Evolutionary conservation across 2,797 vertebrate genomes (phyloP).

Genomic region (Vipera latastei): DNA sequence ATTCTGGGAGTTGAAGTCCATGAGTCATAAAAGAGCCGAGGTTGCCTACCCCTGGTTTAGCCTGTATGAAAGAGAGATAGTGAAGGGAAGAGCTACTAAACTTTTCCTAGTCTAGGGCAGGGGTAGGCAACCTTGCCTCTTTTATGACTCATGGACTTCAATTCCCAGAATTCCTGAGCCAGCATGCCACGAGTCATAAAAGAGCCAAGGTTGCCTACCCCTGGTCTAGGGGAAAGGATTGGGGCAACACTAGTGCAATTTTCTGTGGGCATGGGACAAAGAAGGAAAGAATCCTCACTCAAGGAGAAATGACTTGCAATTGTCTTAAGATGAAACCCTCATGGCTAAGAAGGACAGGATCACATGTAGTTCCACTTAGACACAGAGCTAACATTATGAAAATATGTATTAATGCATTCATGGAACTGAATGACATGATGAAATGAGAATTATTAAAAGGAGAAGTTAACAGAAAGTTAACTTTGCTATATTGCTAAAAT

Average conservation of each 20-base stretch:
- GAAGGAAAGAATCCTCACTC: neutral
- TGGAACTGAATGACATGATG: neutral
- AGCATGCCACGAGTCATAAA: too few species aligned
- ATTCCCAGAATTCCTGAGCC: too few species aligned
- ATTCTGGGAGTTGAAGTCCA: too few species aligned
- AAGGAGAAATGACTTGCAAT: neutral
- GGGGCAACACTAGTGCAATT: too few species aligned
- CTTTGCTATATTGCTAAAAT: neutral
- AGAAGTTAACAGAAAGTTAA: neutral
- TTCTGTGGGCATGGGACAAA: too few species aligned
- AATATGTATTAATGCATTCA: neutral
- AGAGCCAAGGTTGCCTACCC: too few species aligned
- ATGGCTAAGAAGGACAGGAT: neutral
- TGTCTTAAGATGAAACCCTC: neutral
- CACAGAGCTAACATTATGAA: neutral
- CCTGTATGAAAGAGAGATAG: neutral
- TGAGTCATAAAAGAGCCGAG: too few species aligned
- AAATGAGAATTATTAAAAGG: neutral
- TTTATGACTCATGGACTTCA: too few species aligned
- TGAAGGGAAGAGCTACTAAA: neutral
- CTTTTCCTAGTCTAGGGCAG: neutral
- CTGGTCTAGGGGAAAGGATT: too few species aligned
- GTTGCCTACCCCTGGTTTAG: neutral
- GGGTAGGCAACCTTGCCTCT: too few species aligned
- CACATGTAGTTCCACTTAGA: neutral